Evolutionary conservation across 1,140 invertebrate genomes (phyloP).

Genomic region (Rhopalosiphum padi): DNA sequence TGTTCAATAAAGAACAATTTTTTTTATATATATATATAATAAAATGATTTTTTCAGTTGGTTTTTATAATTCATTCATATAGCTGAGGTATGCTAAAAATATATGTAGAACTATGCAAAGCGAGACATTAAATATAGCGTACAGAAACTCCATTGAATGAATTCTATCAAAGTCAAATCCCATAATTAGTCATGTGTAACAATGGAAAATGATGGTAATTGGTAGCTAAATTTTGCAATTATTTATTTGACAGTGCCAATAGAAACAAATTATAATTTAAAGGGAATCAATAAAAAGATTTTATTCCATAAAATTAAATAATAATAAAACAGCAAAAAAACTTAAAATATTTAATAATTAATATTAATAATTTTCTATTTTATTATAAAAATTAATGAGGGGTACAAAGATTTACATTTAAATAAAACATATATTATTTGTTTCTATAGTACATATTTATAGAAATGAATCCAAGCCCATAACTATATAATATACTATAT

Average conservation of each 20-base stretch:
- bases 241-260: constrained; percentile 31
- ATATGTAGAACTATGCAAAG: background rate
- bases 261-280: background rate
- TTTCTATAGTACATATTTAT: constrained; percentile 23
- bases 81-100: background rate
- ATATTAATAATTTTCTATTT: constrained; percentile 32
- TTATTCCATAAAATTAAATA: background rate
- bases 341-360: constrained; percentile 39
- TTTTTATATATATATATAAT: background rate
- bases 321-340: constrained; percentile 37
- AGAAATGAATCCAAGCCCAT: background rate
- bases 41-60: background rate
- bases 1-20: background rate
- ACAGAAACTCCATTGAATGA: background rate
- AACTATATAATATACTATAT: constrained; percentile 13
- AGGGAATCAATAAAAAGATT: background rate
- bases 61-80: background rate
- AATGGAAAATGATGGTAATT: background rate
- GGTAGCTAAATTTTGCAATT: background rate
- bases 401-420: constrained; percentile 12
- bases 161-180: background rate
- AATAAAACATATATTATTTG: constrained; percentile 26
- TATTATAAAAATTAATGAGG: constrained; percentile 36
- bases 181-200: background rate
- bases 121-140: background rate